These are phyloP conservation scores for Netelia virgata DNA, from an alignment of 2,888 invertebrate species.

Conservation along the genomic window DNA sequence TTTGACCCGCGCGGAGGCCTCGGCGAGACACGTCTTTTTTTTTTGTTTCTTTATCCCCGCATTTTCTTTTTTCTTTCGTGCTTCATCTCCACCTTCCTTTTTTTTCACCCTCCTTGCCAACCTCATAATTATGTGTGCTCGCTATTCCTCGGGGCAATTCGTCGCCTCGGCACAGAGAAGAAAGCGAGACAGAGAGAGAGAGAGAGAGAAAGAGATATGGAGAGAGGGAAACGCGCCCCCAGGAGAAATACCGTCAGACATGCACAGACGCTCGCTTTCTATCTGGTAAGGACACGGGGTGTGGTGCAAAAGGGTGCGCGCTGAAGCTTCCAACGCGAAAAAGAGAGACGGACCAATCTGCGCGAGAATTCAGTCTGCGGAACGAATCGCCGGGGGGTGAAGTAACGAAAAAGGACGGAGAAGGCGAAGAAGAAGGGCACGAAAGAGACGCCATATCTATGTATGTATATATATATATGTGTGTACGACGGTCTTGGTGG, in stretches of 20 bases:
- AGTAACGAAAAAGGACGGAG: constrained; percentile 8
- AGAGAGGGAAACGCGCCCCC: constrained; percentile 21
- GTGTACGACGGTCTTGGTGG: constrained; percentile 22
- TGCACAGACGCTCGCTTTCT: neutral
- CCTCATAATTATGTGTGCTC: constrained; percentile 66
- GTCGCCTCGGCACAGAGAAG: constrained; percentile 35
- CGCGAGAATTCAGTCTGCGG: constrained; percentile 60
- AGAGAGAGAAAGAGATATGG: neutral
- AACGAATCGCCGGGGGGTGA: constrained; percentile 45
- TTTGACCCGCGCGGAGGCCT: neutral
- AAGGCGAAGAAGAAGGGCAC: neutral
- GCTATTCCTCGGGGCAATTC: constrained; percentile 60
- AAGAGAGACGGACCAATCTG: constrained; percentile 62
- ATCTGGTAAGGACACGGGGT: neutral
- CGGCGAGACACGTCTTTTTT: constrained; percentile 1
- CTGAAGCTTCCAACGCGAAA: constrained; percentile 11
- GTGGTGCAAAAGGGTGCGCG: constrained; percentile 45
- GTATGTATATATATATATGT: constrained; percentile 14
- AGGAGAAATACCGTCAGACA: constrained; percentile 59
- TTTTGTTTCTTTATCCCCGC: neutral
- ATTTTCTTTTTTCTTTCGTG: constrained; percentile 23
- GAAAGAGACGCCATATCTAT: neutral
- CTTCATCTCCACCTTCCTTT: constrained; percentile 10
- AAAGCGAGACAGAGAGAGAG: neutral
- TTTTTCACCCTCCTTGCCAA: constrained; percentile 39